Evolutionary conservation across 2,113 vertebrate species (phyloP).

Genomic region (Onychorhynchus coronatus): DNA sequence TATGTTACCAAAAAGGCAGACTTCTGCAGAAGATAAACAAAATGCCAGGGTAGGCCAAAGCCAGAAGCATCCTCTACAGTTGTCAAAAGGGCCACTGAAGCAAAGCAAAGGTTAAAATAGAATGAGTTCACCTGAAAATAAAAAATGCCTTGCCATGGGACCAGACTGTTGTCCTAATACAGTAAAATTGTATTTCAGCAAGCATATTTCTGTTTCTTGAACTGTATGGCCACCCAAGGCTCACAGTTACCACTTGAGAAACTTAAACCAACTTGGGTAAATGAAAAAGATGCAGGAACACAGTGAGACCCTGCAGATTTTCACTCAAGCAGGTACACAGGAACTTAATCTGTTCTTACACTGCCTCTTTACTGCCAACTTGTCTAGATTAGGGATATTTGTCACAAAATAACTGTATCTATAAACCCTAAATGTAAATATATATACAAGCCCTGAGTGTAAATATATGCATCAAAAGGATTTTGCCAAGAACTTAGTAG

Average conservation of each 20-base stretch:
- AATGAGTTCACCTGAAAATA: not conserved
- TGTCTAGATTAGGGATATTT: not conserved
- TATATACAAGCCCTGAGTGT: not conserved
- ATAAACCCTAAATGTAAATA: not conserved
- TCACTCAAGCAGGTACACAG: not conserved
- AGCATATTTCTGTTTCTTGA: not conserved
- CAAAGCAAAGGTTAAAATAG: not conserved
- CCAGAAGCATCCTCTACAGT: not conserved
- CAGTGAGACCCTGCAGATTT: not conserved
- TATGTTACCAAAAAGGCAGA: not conserved
- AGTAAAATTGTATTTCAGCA: not conserved
- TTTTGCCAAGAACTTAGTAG: not conserved
- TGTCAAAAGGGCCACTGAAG: not conserved
- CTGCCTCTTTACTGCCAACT: not conserved
- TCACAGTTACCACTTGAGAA: not conserved
- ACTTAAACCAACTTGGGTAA: not conserved
- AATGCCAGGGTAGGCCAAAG: not conserved
- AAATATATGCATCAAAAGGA: not conserved
- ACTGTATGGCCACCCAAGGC: not conserved
- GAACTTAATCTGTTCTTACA: not conserved
- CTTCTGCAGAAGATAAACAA: not conserved
- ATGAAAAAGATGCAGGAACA: accelerated
- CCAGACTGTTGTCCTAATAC: not conserved
- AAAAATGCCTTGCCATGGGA: not conserved
- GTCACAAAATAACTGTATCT: not conserved